A percentile compares a stretch with the other conserved stretches of the same genome.
Conservation (phyloP, 2,888 invertebrate genomes). For the Tupiocoris notatus region DNA sequence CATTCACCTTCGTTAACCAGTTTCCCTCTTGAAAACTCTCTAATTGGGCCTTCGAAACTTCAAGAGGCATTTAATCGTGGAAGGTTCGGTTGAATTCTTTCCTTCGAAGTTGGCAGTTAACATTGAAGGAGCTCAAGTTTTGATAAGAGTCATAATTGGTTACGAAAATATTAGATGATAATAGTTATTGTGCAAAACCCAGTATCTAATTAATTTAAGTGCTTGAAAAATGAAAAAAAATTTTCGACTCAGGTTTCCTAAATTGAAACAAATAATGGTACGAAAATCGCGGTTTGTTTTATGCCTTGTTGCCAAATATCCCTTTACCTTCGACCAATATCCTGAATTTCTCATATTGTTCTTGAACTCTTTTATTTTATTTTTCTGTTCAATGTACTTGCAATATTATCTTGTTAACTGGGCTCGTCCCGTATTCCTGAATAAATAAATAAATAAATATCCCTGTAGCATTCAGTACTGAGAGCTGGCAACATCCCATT, state of each 20-base stretch:
- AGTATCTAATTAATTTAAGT: neutral
- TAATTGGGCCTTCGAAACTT: neutral
- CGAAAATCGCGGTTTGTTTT: too few species aligned
- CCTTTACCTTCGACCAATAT: too few species aligned
- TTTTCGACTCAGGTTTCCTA: neutral
- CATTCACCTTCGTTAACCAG: neutral
- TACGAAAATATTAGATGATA: neutral
- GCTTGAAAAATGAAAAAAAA: neutral
- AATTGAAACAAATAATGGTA: too few species aligned
- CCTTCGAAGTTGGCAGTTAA: constrained; percentile 1
- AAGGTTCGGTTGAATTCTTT: neutral
- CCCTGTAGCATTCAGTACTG: too few species aligned
- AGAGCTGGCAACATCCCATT: too few species aligned
- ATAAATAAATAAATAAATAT: too few species aligned
- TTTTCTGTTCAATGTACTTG: too few species aligned
- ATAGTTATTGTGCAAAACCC: neutral
- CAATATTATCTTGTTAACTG: too few species aligned
- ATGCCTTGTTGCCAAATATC: too few species aligned
- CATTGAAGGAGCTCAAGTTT: neutral
- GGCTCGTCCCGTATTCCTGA: too few species aligned
- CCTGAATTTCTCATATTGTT: too few species aligned
- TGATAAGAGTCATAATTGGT: neutral
- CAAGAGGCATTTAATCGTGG: neutral
- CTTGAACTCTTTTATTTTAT: too few species aligned
- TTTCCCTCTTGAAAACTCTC: neutral